Conservation (phyloP, 2,797 vertebrate species). For the Gambelia wislizenii region DNA sequence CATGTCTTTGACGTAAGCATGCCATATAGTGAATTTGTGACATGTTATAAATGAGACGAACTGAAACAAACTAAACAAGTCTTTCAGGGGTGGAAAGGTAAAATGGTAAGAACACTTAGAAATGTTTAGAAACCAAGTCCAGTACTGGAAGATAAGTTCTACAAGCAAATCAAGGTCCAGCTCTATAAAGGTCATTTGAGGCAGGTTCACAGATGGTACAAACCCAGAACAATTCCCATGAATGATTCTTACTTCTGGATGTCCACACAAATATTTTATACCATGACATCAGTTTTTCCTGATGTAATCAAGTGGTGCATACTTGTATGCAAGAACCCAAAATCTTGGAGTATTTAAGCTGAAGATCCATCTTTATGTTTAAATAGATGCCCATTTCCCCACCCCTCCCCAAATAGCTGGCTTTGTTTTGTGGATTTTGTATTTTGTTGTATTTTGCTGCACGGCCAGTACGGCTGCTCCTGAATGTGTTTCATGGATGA, state of each 20-base stretch:
- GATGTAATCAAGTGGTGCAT: neutral
- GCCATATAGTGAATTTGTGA: constrained; percentile 7
- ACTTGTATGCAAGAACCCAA: no score
- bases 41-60: neutral
- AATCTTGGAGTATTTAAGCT: neutral
- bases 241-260: neutral
- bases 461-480: no score
- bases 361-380: neutral
- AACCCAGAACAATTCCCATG: neutral
- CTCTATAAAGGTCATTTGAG: neutral
- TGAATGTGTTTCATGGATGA: no score
- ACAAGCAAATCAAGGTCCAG: neutral
- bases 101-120: neutral
- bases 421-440: no score
- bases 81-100: neutral
- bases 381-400: no score
- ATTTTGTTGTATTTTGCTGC: no score
- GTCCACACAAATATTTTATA: neutral
- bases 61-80: neutral
- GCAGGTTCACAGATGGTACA: neutral
- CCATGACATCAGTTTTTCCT: neutral
- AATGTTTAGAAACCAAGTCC: neutral
- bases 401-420: no score
- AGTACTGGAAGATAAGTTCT: neutral
- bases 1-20: neutral